Conservation (phyloP, 2,797 vertebrate species). For the Hoplostethus mediterraneus region DNA sequence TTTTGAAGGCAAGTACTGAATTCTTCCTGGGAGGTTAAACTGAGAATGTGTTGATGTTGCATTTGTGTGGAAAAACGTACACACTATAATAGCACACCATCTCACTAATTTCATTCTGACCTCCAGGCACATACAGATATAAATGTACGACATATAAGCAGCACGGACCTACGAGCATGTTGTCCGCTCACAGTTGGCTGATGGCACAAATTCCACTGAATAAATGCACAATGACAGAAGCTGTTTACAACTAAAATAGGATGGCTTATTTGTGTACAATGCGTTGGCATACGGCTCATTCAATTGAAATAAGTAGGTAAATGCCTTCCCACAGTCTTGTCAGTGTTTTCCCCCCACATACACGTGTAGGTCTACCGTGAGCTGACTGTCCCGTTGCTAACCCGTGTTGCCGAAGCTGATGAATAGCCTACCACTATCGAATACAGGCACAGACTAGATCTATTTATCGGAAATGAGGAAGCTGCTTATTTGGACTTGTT, state of each 20-base stretch:
- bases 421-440: constrained; percentile 25
- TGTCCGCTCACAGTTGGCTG: constrained; percentile 19
- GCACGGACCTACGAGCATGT: constrained; percentile 23
- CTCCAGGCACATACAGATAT: neutral
- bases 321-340: constrained; percentile 28
- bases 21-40: neutral
- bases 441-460: constrained; percentile 33
- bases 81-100: neutral
- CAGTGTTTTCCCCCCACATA: constrained; percentile 15
- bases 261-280: constrained; percentile 4
- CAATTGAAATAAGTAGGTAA: constrained; percentile 5
- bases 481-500: constrained; percentile 69
- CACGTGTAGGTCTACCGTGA: constrained; percentile 7
- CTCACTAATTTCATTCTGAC: constrained; percentile 33
- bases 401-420: constrained; percentile 14
- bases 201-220: constrained; percentile 45
- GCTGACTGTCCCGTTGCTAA: constrained; percentile 30
- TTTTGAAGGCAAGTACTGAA: constrained; percentile 1
- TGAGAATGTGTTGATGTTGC: constrained; percentile 31
- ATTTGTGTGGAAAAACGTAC: constrained; percentile 12
- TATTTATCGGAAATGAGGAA: constrained; percentile 68
- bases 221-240: constrained; percentile 37
- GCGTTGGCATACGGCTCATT: constrained; percentile 10
- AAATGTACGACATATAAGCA: constrained; percentile 14
- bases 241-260: constrained; percentile 11